phyloP scores from a whole-genome alignment of 1,140 invertebrate genomes.

The Patella vulgata region DNA sequence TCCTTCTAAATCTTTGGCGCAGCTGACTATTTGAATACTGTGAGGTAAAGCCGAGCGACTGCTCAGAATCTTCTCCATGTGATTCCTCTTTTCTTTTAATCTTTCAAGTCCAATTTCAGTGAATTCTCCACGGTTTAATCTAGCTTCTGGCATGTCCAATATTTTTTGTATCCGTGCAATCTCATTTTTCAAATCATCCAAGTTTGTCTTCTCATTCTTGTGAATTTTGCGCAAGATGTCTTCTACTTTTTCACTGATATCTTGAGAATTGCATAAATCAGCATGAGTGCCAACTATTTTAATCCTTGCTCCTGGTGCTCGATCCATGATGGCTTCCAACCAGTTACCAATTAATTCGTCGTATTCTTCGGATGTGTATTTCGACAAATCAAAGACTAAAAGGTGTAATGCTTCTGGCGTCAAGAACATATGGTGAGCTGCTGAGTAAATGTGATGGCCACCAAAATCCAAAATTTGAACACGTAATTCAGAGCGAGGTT shows the following conservation, averaged over 20 bases:
- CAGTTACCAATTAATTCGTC: constrained; percentile 54
- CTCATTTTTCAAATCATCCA: constrained; percentile 42
- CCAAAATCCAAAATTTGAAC: constrained; percentile 66
- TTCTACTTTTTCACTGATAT: constrained; percentile 38
- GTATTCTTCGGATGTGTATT: constrained; percentile 41
- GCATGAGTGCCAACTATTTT: constrained; percentile 55
- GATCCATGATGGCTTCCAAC: constrained; percentile 58
- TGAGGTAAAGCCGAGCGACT: constrained; percentile 44
- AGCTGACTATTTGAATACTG: constrained; percentile 49
- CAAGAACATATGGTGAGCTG: constrained; percentile 65
- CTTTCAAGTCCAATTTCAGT: constrained; percentile 50
- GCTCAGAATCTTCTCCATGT: constrained; percentile 49
- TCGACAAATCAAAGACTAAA: constrained; percentile 63
- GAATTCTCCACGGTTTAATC: constrained; percentile 39
- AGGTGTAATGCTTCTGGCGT: constrained; percentile 65
- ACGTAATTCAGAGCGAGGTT: constrained; percentile 52
- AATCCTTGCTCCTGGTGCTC: constrained; percentile 54
- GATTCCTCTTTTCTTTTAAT: constrained; percentile 37
- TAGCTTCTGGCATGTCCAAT: constrained; percentile 26
- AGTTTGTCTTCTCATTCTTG: constrained; percentile 44
- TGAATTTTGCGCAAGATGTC: constrained; percentile 50
- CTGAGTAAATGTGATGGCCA: constrained; percentile 62
- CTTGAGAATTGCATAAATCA: constrained; percentile 49
- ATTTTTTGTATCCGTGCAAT: constrained; percentile 31
- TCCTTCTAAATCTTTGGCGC: constrained; percentile 49